These are phyloP conservation scores for Hippasteria phrygiana DNA, from an alignment of 53 echinoderm and acorn worm species.

Conservation along the genomic window DNA sequence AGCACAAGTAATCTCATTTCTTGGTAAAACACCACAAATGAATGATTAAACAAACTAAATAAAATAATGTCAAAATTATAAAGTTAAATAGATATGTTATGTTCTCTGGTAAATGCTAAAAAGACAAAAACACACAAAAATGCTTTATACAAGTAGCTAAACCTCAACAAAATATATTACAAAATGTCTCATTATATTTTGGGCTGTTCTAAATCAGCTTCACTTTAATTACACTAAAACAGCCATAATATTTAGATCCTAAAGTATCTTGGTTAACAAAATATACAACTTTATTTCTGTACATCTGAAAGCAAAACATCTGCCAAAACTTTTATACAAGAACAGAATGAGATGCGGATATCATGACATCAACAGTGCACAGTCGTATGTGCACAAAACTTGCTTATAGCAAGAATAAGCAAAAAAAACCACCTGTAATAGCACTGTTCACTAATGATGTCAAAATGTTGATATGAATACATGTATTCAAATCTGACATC, in stretches of 20 bases:
- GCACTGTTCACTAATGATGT: no score
- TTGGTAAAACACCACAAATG: not conserved
- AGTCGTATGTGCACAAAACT: no score
- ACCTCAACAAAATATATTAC: not conserved
- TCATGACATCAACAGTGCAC: not conserved
- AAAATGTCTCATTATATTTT: not conserved
- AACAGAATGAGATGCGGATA: not conserved
- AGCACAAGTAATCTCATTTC: not conserved
- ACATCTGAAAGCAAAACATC: not conserved
- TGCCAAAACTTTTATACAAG: not conserved
- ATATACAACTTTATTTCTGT: slow-evolving; percentile 1
- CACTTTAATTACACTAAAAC: not conserved
- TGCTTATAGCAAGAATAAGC: no score
- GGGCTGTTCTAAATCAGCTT: not conserved
- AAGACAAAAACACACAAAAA: not conserved
- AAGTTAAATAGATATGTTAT: no score
- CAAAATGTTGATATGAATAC: no score
- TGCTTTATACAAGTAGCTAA: not conserved
- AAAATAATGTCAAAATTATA: no score
- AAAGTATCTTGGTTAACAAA: slow-evolving; percentile 18
- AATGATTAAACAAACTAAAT: no score
- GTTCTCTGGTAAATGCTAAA: not conserved
- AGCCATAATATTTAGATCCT: slow-evolving; percentile 7
- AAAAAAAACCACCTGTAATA: no score
- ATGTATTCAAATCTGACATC: no score